Conservation (phyloP, 2,113 vertebrate genomes). For the Meriones unguiculatus region DNA sequence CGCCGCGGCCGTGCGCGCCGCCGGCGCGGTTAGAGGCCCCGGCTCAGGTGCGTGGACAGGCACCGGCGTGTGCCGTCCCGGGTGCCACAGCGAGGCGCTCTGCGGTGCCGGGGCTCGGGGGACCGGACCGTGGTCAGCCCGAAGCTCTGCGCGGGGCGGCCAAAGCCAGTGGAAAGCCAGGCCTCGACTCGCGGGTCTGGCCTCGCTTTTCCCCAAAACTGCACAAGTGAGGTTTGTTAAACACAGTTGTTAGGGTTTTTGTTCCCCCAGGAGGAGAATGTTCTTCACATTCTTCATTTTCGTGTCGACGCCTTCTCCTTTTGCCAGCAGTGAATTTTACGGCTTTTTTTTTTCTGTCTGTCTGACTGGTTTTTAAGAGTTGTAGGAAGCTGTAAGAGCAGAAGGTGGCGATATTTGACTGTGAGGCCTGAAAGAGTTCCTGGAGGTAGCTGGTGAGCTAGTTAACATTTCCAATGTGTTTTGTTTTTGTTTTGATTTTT, state of each 20-base stretch:
- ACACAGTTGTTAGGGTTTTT: neutral
- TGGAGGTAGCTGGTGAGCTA: neutral
- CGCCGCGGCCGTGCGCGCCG: no score
- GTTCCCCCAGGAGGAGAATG: neutral
- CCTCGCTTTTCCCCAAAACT: no score
- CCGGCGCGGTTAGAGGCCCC: no score
- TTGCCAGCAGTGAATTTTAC: slow-evolving; percentile 22
- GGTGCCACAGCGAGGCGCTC: neutral
- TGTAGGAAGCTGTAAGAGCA: slow-evolving; percentile 29
- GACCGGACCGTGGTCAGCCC: neutral
- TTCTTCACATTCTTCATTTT: slow-evolving; percentile 14
- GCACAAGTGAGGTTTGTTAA: no score
- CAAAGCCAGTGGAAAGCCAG: neutral
- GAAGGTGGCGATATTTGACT: slow-evolving; percentile 78
- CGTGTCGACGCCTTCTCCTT: neutral
- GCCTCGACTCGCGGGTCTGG: no score
- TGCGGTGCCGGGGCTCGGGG: neutral
- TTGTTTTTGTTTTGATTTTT: no score
- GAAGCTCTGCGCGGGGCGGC: neutral
- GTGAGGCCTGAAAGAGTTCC: slow-evolving; percentile 14
- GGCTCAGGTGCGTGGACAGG: no score
- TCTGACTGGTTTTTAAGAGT: neutral
- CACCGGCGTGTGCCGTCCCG: neutral
- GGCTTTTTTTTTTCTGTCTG: neutral
- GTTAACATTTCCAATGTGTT: neutral